Evolutionary conservation across 2,797 vertebrate species (phyloP).

Genomic region (Clarias fuscus): DNA sequence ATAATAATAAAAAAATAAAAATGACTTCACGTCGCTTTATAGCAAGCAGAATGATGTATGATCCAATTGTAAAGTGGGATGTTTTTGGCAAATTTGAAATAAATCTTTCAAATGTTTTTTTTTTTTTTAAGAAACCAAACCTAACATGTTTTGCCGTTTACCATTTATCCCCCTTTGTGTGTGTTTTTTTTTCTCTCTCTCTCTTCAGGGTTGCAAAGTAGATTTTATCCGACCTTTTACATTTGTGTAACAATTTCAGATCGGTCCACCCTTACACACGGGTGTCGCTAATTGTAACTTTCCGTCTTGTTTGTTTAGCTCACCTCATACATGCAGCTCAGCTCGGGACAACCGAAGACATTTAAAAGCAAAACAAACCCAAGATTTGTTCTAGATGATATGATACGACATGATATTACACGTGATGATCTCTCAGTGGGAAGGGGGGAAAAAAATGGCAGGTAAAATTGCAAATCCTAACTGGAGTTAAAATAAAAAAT

Average conservation of each 20-base stretch:
- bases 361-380: neutral
- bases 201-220: neutral
- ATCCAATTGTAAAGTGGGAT: neutral
- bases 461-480: neutral
- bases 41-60: no score
- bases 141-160: neutral
- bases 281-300: neutral
- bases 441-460: neutral
- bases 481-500: constrained; percentile 16
- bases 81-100: neutral
- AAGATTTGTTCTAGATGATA: neutral
- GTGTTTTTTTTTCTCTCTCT: neutral
- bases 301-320: neutral
- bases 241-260: neutral
- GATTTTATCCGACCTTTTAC: neutral
- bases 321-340: neutral
- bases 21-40: neutral
- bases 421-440: neutral
- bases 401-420: no score
- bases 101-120: neutral
- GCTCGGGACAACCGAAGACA: neutral
- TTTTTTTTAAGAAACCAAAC: neutral
- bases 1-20: no score
- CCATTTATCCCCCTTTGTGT: no score
- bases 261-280: neutral